Evolutionary conservation across 2,797 vertebrate genomes (phyloP).

Genomic region (Heteromormyrus szaboi): DNA sequence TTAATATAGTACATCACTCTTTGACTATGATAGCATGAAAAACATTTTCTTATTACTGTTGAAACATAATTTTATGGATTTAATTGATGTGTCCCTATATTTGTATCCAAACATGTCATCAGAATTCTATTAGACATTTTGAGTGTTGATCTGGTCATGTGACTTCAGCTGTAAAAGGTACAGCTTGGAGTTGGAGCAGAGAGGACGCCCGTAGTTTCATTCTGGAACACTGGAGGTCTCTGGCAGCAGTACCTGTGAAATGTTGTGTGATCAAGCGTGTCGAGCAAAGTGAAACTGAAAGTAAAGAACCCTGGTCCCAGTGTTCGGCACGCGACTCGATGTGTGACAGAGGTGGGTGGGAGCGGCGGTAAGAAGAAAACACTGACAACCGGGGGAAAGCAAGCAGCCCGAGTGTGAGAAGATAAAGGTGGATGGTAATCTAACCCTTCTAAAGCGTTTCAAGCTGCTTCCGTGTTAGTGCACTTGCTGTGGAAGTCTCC

Average conservation of each 20-base stretch:
- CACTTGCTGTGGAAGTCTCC: neutral
- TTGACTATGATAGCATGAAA: neutral
- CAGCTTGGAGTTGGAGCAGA: neutral
- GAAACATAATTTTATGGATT: neutral
- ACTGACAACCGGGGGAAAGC: neutral
- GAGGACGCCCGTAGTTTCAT: neutral
- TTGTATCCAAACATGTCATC: neutral
- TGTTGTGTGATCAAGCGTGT: neutral
- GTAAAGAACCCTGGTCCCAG: neutral
- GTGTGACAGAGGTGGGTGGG: neutral
- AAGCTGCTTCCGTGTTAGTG: neutral
- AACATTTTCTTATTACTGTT: neutral
- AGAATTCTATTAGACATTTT: neutral
- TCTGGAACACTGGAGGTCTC: neutral
- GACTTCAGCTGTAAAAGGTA: neutral
- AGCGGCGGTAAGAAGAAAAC: neutral
- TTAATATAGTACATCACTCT: neutral
- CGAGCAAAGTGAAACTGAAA: neutral
- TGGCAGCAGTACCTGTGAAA: neutral
- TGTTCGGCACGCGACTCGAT: neutral
- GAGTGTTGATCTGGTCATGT: neutral
- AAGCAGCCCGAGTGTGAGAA: neutral
- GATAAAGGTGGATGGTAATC: neutral
- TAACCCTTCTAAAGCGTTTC: neutral
- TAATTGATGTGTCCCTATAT: neutral